These are phyloP conservation scores for Drosophila subobscura DNA, from an alignment of 1,140 invertebrate species.

Conservation along the genomic window DNA sequence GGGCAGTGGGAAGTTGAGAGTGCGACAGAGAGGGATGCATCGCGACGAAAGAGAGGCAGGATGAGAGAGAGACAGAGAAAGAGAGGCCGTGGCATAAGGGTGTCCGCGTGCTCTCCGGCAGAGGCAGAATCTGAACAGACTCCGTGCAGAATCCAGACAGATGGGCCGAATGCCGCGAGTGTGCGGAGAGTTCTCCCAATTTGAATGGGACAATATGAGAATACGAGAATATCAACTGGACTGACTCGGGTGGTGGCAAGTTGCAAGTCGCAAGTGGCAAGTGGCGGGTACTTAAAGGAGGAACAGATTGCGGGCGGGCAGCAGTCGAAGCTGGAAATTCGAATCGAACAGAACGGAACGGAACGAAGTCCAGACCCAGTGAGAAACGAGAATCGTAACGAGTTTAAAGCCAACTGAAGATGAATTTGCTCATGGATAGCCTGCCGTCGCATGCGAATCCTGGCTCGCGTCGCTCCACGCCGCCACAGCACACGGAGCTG, in stretches of 20 bases:
- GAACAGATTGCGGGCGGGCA: slow-evolving; percentile 81
- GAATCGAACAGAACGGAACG: slow-evolving; percentile 51
- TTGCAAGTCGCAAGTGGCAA: slow-evolving; percentile 27
- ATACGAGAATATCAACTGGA: slow-evolving; percentile 67
- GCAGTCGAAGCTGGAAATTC: slow-evolving; percentile 78
- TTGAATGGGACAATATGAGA: slow-evolving; percentile 83
- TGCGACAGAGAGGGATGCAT: slow-evolving; percentile 28
- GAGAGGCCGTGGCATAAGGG: slow-evolving; percentile 64
- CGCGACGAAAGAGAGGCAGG: slow-evolving; percentile 30
- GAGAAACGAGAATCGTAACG: neutral
- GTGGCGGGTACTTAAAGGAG: slow-evolving; percentile 78
- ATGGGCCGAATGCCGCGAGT: slow-evolving; percentile 77
- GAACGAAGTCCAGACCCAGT: neutral
- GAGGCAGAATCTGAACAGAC: slow-evolving; percentile 59
- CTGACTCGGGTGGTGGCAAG: slow-evolving; percentile 34
- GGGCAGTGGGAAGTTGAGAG: slow-evolving; percentile 5
- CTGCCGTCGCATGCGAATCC: slow-evolving; percentile 62
- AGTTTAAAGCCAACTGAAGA: slow-evolving; percentile 37
- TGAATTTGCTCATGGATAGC: slow-evolving; percentile 83
- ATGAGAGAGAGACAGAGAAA: slow-evolving; percentile 21
- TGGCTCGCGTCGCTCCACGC: slow-evolving; percentile 51
- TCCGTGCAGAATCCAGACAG: slow-evolving; percentile 79
- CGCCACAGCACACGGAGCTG: slow-evolving; percentile 64
- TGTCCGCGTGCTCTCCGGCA: slow-evolving; percentile 59
- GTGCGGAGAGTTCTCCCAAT: slow-evolving; percentile 59